Evolutionary conservation across 1,140 invertebrate genomes (phyloP).

Genomic region (Mamestra configurata): DNA sequence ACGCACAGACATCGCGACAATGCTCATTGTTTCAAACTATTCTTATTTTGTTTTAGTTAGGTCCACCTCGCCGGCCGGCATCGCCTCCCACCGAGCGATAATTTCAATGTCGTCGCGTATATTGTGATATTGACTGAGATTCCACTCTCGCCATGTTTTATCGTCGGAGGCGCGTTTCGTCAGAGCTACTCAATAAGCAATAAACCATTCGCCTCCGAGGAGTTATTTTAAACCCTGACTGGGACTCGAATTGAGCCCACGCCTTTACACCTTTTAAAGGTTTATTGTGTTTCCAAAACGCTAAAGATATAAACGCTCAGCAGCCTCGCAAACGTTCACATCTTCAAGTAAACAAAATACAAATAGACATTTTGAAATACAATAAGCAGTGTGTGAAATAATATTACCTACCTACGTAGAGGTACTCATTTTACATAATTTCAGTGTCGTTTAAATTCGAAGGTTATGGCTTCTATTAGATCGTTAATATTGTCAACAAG

Average conservation of each 20-base stretch:
- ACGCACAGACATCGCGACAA: constrained; percentile 72
- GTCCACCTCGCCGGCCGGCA: constrained; percentile 68
- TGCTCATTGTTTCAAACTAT: constrained; percentile 84
- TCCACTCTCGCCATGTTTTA: constrained; percentile 79
- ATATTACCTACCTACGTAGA: not conserved
- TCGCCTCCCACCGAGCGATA: constrained; percentile 85
- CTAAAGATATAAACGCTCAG: constrained; percentile 70
- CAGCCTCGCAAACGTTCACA: constrained; percentile 55
- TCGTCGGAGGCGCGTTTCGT: constrained; percentile 78
- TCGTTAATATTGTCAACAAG: constrained; percentile 32
- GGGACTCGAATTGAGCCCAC: constrained; percentile 74
- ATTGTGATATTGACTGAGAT: constrained; percentile 86
- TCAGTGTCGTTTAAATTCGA: constrained; percentile 31
- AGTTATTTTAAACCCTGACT: constrained; percentile 83
- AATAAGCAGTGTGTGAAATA: constrained; percentile 22
- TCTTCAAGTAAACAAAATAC: constrained; percentile 43
- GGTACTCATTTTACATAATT: constrained; percentile 26
- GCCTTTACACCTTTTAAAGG: constrained; percentile 86
- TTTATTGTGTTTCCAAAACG: constrained; percentile 86
- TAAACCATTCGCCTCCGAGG: constrained; percentile 86
- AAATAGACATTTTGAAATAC: constrained; percentile 36
- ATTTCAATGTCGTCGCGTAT: constrained; percentile 85
- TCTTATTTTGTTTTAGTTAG: constrained; percentile 83
- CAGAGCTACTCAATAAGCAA: constrained; percentile 86
- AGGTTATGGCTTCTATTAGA: constrained; percentile 28